A percentile compares a stretch with the other conserved stretches of the same genome.
These are phyloP conservation scores for Cataglyphis albicans DNA, from an alignment of 2,888 invertebrate genomes.

Conservation along the genomic window DNA sequence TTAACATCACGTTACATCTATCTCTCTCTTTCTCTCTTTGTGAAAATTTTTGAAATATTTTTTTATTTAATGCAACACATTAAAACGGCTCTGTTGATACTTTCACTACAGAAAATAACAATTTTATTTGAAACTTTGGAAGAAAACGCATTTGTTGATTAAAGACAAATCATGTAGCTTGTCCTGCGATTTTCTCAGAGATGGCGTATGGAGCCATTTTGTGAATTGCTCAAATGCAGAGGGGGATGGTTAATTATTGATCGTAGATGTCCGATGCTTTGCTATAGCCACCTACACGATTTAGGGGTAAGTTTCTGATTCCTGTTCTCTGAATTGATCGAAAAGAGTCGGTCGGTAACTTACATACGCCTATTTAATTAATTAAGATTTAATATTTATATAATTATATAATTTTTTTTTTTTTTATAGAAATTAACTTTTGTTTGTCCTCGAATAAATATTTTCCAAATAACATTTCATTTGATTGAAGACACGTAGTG, in stretches of 20 bases:
- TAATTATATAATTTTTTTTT: not conserved
- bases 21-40: not conserved
- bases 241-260: slow-evolving; percentile 79
- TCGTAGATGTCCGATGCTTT: slow-evolving; percentile 68
- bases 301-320: slow-evolving; percentile 65
- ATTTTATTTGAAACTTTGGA: slow-evolving; percentile 29
- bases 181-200: slow-evolving; percentile 77
- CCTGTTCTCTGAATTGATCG: slow-evolving; percentile 56
- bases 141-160: slow-evolving; percentile 60
- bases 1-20: not conserved
- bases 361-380: not conserved
- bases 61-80: not conserved
- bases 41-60: not conserved
- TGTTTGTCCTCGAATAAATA: not conserved
- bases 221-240: slow-evolving; percentile 43
- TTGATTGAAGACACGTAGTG: not conserved
- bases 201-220: slow-evolving; percentile 84
- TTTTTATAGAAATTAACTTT: not conserved
- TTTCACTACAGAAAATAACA: not conserved
- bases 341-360: slow-evolving; percentile 71
- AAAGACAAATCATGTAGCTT: slow-evolving; percentile 49
- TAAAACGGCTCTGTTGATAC: not conserved
- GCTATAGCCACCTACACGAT: slow-evolving; percentile 82
- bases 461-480: not conserved
- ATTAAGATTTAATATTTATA: slow-evolving; percentile 28